Evolutionary conservation across 1,140 invertebrate genomes (phyloP).

Genomic region (Geopemphigus sp.): DNA sequence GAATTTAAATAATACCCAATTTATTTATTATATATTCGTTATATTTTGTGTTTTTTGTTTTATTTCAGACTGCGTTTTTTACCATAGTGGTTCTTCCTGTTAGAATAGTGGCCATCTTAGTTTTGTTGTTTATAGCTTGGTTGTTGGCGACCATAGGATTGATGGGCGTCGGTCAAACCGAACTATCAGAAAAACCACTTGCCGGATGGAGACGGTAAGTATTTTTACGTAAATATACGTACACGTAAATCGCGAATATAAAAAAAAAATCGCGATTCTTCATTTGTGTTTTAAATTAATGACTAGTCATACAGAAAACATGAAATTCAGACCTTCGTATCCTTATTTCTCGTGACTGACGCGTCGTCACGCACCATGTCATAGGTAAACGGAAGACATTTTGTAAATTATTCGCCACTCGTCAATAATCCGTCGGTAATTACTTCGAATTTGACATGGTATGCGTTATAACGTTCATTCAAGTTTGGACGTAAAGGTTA

Average conservation of each 20-base stretch:
- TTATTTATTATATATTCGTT: too few species aligned
- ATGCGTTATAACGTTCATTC: not conserved
- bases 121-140: conserved; percentile 76
- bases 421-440: not conserved
- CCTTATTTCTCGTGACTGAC: not conserved
- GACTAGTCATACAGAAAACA: not conserved
- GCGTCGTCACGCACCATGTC: not conserved
- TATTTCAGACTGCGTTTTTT: conserved; percentile 74
- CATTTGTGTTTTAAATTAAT: not conserved
- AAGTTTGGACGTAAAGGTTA: not conserved
- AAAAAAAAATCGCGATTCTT: too few species aligned
- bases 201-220: conserved; percentile 79
- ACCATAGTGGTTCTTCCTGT: conserved; percentile 76
- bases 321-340: not conserved
- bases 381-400: not conserved
- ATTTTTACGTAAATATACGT: not conserved
- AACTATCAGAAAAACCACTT: conserved; percentile 70
- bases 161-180: conserved; percentile 71
- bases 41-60: conserved; percentile 50
- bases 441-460: not conserved
- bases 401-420: not conserved
- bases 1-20: too few species aligned
- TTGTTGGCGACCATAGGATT: conserved; percentile 75
- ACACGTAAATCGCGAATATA: too few species aligned
- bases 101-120: conserved; percentile 70